A percentile compares a stretch with the other conserved stretches of the same genome.
Evolutionary conservation across 2,113 vertebrate genomes (phyloP).

Genomic region (Lynx canadensis): DNA sequence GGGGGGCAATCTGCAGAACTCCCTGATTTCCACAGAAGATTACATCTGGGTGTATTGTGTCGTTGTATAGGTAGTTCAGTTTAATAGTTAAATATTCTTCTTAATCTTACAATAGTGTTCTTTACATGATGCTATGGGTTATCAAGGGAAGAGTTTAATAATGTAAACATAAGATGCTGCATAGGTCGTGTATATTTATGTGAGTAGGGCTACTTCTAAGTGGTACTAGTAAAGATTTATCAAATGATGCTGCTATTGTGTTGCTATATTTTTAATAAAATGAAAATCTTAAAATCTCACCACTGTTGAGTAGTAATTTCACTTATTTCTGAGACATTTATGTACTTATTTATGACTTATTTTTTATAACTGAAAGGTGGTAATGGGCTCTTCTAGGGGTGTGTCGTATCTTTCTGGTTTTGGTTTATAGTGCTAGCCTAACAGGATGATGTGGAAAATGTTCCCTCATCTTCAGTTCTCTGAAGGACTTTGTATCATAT

Average conservation of each 20-base stretch:
- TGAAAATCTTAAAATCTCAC: slow-evolving; percentile 39
- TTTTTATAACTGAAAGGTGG: slow-evolving; percentile 16
- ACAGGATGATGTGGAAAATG: not conserved
- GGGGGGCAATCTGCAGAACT: not conserved
- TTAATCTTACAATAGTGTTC: slow-evolving; percentile 17
- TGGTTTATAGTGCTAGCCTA: not conserved
- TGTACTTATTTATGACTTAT: not conserved
- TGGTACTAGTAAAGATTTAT: slow-evolving; percentile 65
- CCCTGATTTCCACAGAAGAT: not conserved
- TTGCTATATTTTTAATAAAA: slow-evolving; percentile 83
- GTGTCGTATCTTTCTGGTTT: not conserved
- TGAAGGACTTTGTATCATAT: not conserved
- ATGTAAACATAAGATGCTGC: slow-evolving; percentile 23
- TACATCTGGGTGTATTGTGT: slow-evolving; percentile 44
- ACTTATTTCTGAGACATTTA: not conserved
- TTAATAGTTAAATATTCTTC: slow-evolving; percentile 43
- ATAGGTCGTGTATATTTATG: slow-evolving; percentile 71
- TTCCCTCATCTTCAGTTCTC: not conserved
- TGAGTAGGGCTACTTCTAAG: slow-evolving; percentile 64
- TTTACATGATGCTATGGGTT: slow-evolving; percentile 32
- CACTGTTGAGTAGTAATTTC: slow-evolving; percentile 68
- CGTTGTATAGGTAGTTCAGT: slow-evolving; percentile 9
- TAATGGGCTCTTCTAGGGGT: not conserved
- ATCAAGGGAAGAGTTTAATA: slow-evolving; percentile 42
- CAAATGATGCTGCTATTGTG: slow-evolving; percentile 64